Percentiles rank a stretch among this genome's conserved stretches.
phyloP scores from a whole-genome alignment of 2,888 invertebrate species.

The Zeuzera pyrina region DNA sequence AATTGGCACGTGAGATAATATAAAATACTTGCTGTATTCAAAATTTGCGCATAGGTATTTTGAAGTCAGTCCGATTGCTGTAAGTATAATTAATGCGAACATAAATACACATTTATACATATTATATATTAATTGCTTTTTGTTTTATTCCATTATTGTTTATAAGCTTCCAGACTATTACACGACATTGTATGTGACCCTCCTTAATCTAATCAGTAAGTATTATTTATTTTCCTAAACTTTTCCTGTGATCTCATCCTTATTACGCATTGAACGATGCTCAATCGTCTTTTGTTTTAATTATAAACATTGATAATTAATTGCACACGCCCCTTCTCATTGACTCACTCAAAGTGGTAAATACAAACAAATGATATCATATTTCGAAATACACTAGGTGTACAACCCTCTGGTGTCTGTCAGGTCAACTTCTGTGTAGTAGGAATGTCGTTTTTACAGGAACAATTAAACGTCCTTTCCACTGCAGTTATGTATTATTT shows the following conservation, averaged over 20 bases:
- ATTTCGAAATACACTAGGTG: too few relatives aligned
- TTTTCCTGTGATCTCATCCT: slow-evolving; percentile 58
- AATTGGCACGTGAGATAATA: too few relatives aligned
- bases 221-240: slow-evolving; percentile 50
- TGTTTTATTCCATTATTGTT: slow-evolving; percentile 61
- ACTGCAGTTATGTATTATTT: too few relatives aligned
- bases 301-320: slow-evolving; percentile 20
- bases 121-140: slow-evolving; percentile 40
- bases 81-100: slow-evolving; percentile 27
- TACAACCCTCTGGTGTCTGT: too few relatives aligned
- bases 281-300: slow-evolving; percentile 13
- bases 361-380: too few relatives aligned
- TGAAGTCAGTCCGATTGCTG: too few relatives aligned
- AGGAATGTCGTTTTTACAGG: too few relatives aligned
- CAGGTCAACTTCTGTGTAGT: too few relatives aligned
- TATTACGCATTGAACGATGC: slow-evolving; percentile 27
- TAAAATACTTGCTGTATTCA: too few relatives aligned
- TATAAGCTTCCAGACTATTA: slow-evolving; percentile 35
- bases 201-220: slow-evolving; percentile 45
- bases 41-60: too few relatives aligned
- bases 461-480: too few relatives aligned
- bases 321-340: slow-evolving; percentile 20
- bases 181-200: slow-evolving; percentile 35
- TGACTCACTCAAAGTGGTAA: not conserved
- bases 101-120: slow-evolving; percentile 33